Evolutionary conservation across 2,888 invertebrate species (phyloP).

Genomic region (Rhorus exstirpatorius): DNA sequence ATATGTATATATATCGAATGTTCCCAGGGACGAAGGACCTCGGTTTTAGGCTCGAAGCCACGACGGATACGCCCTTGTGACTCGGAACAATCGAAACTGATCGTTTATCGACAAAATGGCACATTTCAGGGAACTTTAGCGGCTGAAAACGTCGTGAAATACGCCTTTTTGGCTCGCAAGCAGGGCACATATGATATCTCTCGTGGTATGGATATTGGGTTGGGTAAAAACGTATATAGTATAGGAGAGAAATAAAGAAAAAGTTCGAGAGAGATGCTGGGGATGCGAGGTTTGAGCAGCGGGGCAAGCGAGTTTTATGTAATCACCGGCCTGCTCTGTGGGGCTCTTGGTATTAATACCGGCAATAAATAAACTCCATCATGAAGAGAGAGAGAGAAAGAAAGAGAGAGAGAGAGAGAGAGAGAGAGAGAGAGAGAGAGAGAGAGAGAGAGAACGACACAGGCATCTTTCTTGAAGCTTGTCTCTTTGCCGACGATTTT

Average conservation of each 20-base stretch:
- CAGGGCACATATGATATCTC: too few relatives aligned
- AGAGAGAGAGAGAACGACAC: constrained; percentile 38
- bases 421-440: constrained; percentile 24
- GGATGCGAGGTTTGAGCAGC: constrained; percentile 70
- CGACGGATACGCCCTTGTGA: not conserved
- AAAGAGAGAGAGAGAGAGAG: constrained; percentile 61
- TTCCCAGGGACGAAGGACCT: not conserved
- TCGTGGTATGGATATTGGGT: too few relatives aligned
- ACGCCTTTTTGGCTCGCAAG: too few relatives aligned
- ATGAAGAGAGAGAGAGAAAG: constrained; percentile 68
- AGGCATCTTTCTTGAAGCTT: constrained; percentile 65
- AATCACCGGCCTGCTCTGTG: constrained; percentile 80
- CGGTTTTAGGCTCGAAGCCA: not conserved
- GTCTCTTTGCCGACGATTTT: constrained; percentile 44
- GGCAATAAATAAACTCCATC: constrained; percentile 81
- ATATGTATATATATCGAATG: not conserved
- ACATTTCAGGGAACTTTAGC: too few relatives aligned
- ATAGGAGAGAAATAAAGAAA: constrained; percentile 61
- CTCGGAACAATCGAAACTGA: too few relatives aligned
- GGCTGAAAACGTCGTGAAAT: too few relatives aligned
- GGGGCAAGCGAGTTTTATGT: constrained; percentile 82
- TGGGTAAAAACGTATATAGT: too few relatives aligned
- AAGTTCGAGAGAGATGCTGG: constrained; percentile 64
- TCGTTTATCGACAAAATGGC: too few relatives aligned
- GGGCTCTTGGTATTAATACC: constrained; percentile 82